Evolutionary conservation across 2,113 vertebrate species (phyloP), one percentile per base, ranked within the genome.

Genomic region (Setophaga coronata): DNA sequence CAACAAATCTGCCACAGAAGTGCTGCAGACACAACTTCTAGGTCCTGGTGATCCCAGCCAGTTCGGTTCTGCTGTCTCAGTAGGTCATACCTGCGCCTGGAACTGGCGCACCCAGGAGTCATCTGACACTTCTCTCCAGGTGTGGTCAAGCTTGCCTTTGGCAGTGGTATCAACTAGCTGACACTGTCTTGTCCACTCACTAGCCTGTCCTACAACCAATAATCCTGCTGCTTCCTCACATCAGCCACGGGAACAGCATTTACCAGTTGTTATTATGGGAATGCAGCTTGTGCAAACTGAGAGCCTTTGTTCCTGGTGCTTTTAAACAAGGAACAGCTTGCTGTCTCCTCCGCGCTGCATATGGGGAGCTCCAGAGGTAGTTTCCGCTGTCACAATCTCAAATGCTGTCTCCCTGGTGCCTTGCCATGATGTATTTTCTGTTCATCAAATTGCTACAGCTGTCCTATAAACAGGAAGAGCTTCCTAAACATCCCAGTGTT

Each of bases 311-410:
- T 96, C 80, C 90, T 89, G 66, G 81, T 91, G 93, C 74, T 88
- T 92, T 79, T 93, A 94, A 92, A 83, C 72, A 78, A 84, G 92
- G 86, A 94, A 90, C 93, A 96, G 96, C 95, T 96, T 82, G 82
- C 93, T 77, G 3, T 79, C 66, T 94, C 82, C 71, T 95, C 80
- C 1, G 1, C 2, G 11, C 67, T 93, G 79, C 96, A 94, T 64
- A 79, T 83, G 86, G 93, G 92, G 94, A 97, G 94, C 80, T 93
- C 76, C 94, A 90, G 92, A 93, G 89, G 95, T 94, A 95, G 86
- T 93, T 96, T 92, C 94, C 93, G 64, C 85, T 95, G 95, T 96
- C 92, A 93, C 92, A 76, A 1, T 89, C 83, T 94, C 81, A 84
- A 93, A 82, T 95, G 65, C 90, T 92, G 84, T 64, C 54, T 96